These are phyloP conservation scores for Ptychobarbus kaznakovi DNA, from an alignment of 2,797 vertebrate genomes.

Conservation along the genomic window DNA sequence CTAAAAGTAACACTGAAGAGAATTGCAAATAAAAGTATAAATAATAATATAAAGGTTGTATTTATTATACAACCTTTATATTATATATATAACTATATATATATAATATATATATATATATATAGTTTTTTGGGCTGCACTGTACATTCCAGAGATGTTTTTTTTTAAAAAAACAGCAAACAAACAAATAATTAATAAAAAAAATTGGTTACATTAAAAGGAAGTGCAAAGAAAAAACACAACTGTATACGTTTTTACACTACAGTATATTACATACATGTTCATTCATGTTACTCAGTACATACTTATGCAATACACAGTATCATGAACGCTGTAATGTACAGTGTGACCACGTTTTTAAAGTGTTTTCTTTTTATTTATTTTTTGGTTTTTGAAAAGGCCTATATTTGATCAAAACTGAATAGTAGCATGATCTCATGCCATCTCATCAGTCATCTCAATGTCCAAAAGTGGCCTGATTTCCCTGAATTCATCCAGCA, in stretches of 20 bases:
- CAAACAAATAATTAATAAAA: accelerated
- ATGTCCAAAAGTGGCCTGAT: neutral
- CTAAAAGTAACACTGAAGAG: neutral
- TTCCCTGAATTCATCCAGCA: neutral
- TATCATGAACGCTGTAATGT: neutral
- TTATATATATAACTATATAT: too few relatives aligned
- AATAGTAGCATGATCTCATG: neutral
- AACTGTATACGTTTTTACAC: neutral
- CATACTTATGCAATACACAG: neutral
- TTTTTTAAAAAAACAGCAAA: neutral
- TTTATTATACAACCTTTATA: too few relatives aligned
- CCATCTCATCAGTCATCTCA: neutral
- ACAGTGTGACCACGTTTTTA: neutral
- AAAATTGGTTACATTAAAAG: neutral
- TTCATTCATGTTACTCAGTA: neutral
- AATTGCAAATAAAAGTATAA: neutral
- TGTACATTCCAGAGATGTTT: neutral
- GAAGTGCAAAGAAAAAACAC: neutral
- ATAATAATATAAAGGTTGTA: too few relatives aligned
- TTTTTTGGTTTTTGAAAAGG: neutral
- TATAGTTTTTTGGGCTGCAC: too few relatives aligned
- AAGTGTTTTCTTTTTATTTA: neutral
- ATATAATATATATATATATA: too few relatives aligned
- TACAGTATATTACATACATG: neutral
- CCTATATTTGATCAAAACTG: neutral